These are phyloP conservation scores for Apaloderma vittatum DNA, from an alignment of 2,113 vertebrate species.

Conservation along the genomic window DNA sequence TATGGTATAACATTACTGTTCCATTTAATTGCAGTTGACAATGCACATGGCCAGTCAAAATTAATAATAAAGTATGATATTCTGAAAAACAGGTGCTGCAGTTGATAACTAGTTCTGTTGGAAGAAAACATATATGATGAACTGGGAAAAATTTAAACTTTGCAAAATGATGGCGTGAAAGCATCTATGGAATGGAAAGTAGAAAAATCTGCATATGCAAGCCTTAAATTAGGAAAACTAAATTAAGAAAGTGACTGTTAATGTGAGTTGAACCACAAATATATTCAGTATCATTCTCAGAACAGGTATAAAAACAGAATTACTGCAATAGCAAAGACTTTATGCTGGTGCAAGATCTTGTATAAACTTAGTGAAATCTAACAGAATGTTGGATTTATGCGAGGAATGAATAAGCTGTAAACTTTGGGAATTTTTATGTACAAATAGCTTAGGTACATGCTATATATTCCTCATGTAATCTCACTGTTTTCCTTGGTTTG, in stretches of 20 bases:
- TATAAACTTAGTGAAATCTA: neutral
- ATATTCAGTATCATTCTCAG: neutral
- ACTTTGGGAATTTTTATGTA: neutral
- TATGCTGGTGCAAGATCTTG: neutral
- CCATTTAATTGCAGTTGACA: neutral
- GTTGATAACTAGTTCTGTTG: neutral
- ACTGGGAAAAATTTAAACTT: neutral
- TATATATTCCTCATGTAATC: neutral
- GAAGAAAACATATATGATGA: neutral
- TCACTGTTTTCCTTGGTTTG: neutral
- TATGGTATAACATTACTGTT: neutral
- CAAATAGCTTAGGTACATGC: neutral
- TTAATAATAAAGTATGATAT: neutral
- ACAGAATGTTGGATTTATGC: neutral
- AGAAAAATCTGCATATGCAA: neutral
- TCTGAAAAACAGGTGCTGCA: slow-evolving; percentile 16
- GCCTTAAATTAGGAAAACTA: neutral
- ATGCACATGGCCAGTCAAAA: neutral
- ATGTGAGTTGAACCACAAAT: neutral
- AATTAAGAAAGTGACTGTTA: neutral
- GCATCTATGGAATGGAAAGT: neutral
- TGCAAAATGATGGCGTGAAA: neutral
- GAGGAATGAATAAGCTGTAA: neutral
- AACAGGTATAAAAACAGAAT: neutral
- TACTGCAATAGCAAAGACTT: neutral